Base-by-base conservation (phyloP, 2,888 invertebrate genomes). In the Caenorhabditis sp. region DNA sequence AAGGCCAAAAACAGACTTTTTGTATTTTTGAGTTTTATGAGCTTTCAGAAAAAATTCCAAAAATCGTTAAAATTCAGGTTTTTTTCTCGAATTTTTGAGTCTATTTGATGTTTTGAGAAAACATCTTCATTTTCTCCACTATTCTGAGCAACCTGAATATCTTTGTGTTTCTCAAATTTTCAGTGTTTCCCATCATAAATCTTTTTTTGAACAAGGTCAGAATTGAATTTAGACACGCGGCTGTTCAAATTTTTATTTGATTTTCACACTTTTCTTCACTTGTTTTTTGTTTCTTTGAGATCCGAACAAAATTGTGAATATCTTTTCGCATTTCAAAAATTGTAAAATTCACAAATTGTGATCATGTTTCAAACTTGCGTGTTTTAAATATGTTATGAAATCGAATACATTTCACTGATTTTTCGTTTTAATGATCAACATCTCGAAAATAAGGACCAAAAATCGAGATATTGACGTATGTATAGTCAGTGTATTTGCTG, bases 171-270 rank as follows among this genome's bases (percentile, higher is more conserved):
- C n/a, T n/a, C n/a, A n/a, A n/a, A n/a, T n/a, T n/a, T n/a, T n/a
- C n/a, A n/a, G n/a, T n/a, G n/a, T n/a, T n/a, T n/a, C n/a, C n/a
- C 31, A 43, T 12, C 12, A 43, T 43, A 43, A 43, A 43, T 43
- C 43, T 43, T 43, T 43, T 43, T 3, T 14, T 3, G 43, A 43
- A 17, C 12, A 43, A 43, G 17, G 14, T 14, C 43, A 12, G 17
- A 43, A 43, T 43, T 43, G 14, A 43, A 14, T 43, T 43, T 43
- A 10, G 43, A 56, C 56, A 56, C 58, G 27, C 20, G 36, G 31
- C 58, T 27, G 25, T 57, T n/a, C 58, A 25, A 36, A 27, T 57
- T 57, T 26, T 56, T 25, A 56, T 56, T 25, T 20, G 4, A 27
- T 21, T 57, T 57, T 57, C 23, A 31, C 20, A 21, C 7, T 57